Conservation (phyloP, 2,797 vertebrate species). For the Anolis apletophallus region DNA sequence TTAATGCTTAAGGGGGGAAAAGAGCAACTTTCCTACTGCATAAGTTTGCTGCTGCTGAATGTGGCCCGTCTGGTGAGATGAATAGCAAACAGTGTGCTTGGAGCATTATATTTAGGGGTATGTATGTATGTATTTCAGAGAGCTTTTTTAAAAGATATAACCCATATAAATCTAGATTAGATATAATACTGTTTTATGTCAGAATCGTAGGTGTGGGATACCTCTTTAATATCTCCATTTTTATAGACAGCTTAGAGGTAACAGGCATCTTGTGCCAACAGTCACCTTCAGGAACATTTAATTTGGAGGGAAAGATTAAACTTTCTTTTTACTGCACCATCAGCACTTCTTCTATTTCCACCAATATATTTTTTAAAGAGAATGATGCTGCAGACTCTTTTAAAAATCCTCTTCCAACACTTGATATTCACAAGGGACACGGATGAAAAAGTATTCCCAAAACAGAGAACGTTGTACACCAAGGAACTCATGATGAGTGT, state of each 20-base stretch:
- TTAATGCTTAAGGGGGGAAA: not conserved
- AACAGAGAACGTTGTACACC: slow-evolving; percentile 12
- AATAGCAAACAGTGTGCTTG: slow-evolving; percentile 5
- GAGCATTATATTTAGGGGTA: not conserved
- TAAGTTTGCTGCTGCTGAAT: slow-evolving; percentile 17
- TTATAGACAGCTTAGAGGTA: slow-evolving; percentile 22
- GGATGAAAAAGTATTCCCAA: no score
- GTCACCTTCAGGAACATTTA: slow-evolving; percentile 32
- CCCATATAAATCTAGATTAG: slow-evolving; percentile 21
- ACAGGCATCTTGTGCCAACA: not conserved
- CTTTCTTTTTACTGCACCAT: not conserved
- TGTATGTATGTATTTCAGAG: not conserved
- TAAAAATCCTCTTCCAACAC: not conserved
- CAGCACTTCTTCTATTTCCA: not conserved
- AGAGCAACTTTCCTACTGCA: not conserved
- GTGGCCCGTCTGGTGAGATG: not conserved
- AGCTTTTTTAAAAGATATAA: not conserved
- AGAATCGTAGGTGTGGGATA: not conserved
- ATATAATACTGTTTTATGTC: slow-evolving; percentile 15
- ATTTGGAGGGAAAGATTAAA: slow-evolving; percentile 24
- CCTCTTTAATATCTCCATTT: slow-evolving; percentile 20
- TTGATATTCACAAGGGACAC: not conserved
- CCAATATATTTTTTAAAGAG: slow-evolving; percentile 10
- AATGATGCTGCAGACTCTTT: not conserved
- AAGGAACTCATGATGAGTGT: not conserved